phyloP scores from a whole-genome alignment of 2,888 invertebrate species.

The Drosophila incognita region DNA sequence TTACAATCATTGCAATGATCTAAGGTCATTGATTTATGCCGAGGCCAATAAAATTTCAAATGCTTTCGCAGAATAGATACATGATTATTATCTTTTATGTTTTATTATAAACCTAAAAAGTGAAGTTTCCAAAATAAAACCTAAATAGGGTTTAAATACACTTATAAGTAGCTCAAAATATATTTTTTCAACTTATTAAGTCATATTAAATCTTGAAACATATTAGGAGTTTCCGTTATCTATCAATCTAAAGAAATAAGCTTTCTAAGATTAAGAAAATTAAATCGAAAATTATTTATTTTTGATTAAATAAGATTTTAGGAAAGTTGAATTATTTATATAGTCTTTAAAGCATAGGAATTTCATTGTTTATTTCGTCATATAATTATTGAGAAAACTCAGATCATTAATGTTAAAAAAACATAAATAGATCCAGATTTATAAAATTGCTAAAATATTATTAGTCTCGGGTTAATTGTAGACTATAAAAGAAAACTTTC shows the following conservation, averaged over 20 bases:
- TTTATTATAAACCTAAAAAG: neutral
- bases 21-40: slow-evolving; percentile 6
- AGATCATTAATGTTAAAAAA: neutral
- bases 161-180: neutral
- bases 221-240: neutral
- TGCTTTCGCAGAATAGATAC: neutral
- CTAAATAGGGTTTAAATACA: neutral
- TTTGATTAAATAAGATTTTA: neutral
- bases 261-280: neutral
- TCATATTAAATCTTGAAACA: neutral
- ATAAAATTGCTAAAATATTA: neutral
- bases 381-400: neutral
- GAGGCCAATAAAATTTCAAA: neutral
- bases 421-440: neutral
- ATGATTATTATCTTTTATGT: neutral
- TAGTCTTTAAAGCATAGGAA: neutral
- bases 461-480: neutral
- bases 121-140: neutral
- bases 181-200: neutral
- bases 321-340: neutral
- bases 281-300: neutral
- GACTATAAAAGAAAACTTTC: neutral
- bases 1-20: slow-evolving; percentile 3
- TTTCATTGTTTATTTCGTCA: too few relatives aligned
- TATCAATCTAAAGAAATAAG: neutral